These are phyloP conservation scores for Brachyptera putata DNA, from an alignment of 2,888 invertebrate genomes.

Conservation along the genomic window DNA sequence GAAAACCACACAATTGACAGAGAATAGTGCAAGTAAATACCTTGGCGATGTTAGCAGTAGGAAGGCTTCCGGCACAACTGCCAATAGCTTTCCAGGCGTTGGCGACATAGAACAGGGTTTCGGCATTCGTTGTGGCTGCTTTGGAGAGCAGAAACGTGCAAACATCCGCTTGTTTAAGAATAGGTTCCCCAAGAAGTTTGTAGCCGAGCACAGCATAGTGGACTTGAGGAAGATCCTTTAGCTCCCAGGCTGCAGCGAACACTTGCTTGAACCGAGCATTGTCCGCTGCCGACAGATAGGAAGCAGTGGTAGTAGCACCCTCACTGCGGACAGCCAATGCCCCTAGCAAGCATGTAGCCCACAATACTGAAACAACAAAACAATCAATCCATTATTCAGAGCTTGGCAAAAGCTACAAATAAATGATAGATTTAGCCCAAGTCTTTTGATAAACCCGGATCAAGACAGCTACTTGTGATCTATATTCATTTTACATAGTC, in stretches of 20 bases:
- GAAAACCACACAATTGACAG: too few species aligned
- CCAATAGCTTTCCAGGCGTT: slow-evolving; percentile 58
- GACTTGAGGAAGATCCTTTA: slow-evolving; percentile 57
- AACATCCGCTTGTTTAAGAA: slow-evolving; percentile 52
- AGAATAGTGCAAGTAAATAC: too few species aligned
- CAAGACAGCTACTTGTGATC: too few species aligned
- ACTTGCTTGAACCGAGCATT: slow-evolving; percentile 41
- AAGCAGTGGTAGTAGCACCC: slow-evolving; percentile 41
- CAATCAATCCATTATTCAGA: too few species aligned
- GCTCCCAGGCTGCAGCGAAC: slow-evolving; percentile 40
- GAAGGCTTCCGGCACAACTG: slow-evolving; percentile 52
- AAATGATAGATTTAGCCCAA: too few species aligned
- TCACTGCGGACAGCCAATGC: slow-evolving; percentile 47
- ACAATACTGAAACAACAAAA: background rate
- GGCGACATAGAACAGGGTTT: slow-evolving; percentile 59
- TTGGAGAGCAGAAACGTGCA: slow-evolving; percentile 48
- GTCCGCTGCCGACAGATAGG: slow-evolving; percentile 41
- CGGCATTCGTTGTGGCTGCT: slow-evolving; percentile 42
- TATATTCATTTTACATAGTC: too few species aligned
- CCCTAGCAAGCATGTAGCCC: background rate
- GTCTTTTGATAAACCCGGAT: too few species aligned
- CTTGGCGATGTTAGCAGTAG: slow-evolving; percentile 49
- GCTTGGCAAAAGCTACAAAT: too few species aligned
- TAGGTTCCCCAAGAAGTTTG: slow-evolving; percentile 58
- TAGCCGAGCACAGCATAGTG: slow-evolving; percentile 73